phyloP scores from a whole-genome alignment of 2,888 invertebrate species.

The Steinernema carpocapsae region DNA sequence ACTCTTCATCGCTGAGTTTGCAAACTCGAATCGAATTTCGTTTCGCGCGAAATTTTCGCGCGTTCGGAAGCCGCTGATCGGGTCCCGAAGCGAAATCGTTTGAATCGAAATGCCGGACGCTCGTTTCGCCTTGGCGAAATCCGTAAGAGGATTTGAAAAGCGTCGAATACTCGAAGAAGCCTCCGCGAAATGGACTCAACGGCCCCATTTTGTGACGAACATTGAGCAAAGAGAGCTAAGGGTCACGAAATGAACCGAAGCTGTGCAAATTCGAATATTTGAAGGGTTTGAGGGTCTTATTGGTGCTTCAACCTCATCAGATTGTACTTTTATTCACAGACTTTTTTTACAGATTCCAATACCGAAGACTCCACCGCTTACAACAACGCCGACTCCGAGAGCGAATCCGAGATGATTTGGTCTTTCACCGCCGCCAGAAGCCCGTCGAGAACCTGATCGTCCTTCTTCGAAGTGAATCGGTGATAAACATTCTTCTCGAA shows the following conservation, averaged over 20 bases:
- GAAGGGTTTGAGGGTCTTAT: too few relatives aligned
- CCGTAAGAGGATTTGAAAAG: too few relatives aligned
- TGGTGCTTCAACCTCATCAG: too few relatives aligned
- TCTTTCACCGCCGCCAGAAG: conserved; percentile 26
- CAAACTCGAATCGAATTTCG: too few relatives aligned
- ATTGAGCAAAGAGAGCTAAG: too few relatives aligned
- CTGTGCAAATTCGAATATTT: too few relatives aligned
- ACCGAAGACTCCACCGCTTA: not conserved
- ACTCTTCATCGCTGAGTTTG: not conserved
- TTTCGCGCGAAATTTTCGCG: conserved; percentile 27
- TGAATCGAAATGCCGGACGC: not conserved
- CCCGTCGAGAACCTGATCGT: conserved; percentile 17
- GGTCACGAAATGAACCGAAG: too few relatives aligned
- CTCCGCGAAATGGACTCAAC: too few relatives aligned
- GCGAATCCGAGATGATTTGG: conserved; percentile 23
- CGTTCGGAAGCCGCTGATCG: not conserved
- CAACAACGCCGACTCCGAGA: conserved; percentile 8
- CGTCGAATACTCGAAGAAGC: too few relatives aligned
- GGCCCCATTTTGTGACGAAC: too few relatives aligned
- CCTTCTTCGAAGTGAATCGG: conserved; percentile 38
- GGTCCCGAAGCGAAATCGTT: not conserved
- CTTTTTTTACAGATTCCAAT: not conserved
- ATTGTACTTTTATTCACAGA: too few relatives aligned
- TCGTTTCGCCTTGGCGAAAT: not conserved
- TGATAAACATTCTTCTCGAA: conserved; percentile 45